Percentiles rank a stretch among this genome's conserved stretches.
These are phyloP conservation scores for Zootoca vivipara DNA, from an alignment of 2,113 vertebrate species.

Conservation along the genomic window DNA sequence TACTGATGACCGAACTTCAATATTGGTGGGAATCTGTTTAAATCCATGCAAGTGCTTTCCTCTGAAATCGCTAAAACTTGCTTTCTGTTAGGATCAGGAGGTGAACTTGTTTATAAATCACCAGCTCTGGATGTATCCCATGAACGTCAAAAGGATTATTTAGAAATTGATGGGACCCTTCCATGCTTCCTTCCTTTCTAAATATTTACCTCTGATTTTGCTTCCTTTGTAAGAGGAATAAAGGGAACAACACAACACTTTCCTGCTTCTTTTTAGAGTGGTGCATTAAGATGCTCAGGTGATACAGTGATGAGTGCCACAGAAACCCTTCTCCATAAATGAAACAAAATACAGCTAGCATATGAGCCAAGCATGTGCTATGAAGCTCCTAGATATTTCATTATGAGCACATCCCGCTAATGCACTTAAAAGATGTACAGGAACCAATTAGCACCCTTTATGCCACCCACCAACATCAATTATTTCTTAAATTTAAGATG, in stretches of 20 bases:
- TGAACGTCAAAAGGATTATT: not conserved
- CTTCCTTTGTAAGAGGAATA: not conserved
- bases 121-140: not conserved
- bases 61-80: not conserved
- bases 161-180: not conserved
- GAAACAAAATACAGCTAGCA: not conserved
- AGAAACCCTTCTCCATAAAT: not conserved
- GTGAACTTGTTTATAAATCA: not conserved
- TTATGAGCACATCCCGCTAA: conserved; percentile 46
- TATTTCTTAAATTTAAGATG: conserved; percentile 63
- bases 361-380: conserved; percentile 11
- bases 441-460: conserved; percentile 67
- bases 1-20: not conserved
- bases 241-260: not conserved
- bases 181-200: not conserved
- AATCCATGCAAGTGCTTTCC: not conserved
- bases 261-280: not conserved
- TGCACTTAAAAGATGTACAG: conserved; percentile 62
- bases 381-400: conserved; percentile 32
- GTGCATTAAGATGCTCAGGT: not conserved
- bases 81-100: not conserved
- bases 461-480: conserved; percentile 65
- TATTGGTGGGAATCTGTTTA: not conserved
- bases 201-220: not conserved
- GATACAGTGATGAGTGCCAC: not conserved